Base-by-base conservation (phyloP, 2,888 invertebrate genomes). In the Muscina levida region DNA sequence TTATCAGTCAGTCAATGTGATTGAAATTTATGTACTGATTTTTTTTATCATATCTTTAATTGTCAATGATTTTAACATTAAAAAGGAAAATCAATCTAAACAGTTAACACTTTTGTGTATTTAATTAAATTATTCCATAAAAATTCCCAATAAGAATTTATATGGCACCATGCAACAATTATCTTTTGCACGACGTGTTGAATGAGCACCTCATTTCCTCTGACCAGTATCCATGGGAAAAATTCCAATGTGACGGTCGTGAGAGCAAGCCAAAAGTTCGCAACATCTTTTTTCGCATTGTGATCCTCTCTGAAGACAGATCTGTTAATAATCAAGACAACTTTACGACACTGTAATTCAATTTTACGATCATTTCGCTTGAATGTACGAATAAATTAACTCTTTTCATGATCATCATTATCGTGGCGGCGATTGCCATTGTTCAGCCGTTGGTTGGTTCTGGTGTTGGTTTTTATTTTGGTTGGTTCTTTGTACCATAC, bases 301-400 rank as follows among this genome's bases (percentile, higher is more conserved):
- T 22, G 39, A 42, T 39, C 37, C 42, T 19, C 11, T 31, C 19
- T 19, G 62, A 39, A 62, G 62, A 17, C 8, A 62, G 31, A 62
- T 62, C 62, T 62, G 62, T 62, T 62, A 62, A 22, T 62, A 62
- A 62, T 62, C 62, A 62, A 39, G 62, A 62, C 62, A 62, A 62
- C 42, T 62, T 62, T 62, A 70, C 72, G 65, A 72, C 53, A 77
- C 59, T n/a, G n/a, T 72, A 37, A 74, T 72, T 72, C 71, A 74
- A 74, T 72, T 74, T 74, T 62, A 74, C 74, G 56, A 72, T 72
- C n/a, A 77, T 57, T 67, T 77, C 24, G 42, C 62, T 62, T 39
- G 62, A 19, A 77, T 24, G 66, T 68, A 48, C 11, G 74, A 77
- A 81, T 81, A 75, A 77, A 81, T 81, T 81, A 81, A 77, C 53